Conservation (phyloP, 2,888 invertebrate genomes). For the Hyposoter dolosus region DNA sequence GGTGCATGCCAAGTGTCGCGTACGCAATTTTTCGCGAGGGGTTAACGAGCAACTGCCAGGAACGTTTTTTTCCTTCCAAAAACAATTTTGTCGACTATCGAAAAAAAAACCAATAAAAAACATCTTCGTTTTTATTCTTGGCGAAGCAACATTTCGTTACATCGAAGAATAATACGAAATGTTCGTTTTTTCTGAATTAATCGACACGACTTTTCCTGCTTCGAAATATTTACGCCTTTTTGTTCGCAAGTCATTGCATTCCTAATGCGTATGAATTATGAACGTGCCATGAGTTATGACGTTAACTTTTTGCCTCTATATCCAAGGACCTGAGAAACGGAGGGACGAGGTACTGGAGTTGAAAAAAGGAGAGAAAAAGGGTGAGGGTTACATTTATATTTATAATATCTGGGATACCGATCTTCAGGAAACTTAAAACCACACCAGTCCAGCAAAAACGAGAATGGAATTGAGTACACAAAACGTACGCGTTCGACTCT, state of each 20-base stretch:
- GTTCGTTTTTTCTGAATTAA: background rate
- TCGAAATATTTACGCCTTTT: constrained; percentile 28
- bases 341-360: background rate
- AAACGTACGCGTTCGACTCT: constrained; percentile 29
- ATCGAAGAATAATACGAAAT: background rate
- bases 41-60: background rate
- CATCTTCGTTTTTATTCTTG: no score
- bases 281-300: constrained; percentile 42
- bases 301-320: constrained; percentile 46
- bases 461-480: constrained; percentile 60
- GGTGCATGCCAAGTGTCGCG: background rate
- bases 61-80: background rate
- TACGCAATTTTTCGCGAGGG: background rate
- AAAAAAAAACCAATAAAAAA: background rate
- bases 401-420: constrained; percentile 80
- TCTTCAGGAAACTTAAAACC: constrained; percentile 75
- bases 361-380: constrained; percentile 1
- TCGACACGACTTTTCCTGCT: background rate
- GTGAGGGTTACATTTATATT: constrained; percentile 78
- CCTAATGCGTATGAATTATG: constrained; percentile 12
- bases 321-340: constrained; percentile 44
- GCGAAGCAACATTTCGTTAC: no score
- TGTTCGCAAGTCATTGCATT: constrained; percentile 23
- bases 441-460: constrained; percentile 66
- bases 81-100: background rate